Percentiles rank a stretch among this genome's conserved stretches.
Evolutionary conservation across 2,797 vertebrate species (phyloP).

Genomic region (Hypotaenidia okinawae): DNA sequence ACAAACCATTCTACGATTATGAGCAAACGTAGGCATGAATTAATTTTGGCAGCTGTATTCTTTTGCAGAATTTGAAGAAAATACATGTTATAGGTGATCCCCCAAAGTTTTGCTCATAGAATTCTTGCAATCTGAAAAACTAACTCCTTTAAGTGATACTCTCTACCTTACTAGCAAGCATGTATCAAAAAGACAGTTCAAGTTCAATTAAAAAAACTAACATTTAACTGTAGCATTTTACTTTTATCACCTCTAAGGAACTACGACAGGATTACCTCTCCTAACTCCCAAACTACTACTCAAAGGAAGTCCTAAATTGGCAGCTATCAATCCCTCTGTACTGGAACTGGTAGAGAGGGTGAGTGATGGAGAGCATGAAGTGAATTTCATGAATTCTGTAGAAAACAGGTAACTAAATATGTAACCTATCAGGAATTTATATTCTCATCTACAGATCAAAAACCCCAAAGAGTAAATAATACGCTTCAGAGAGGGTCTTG

Average conservation of each 20-base stretch:
- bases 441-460: not conserved
- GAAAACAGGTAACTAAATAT: not conserved
- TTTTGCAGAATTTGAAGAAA: not conserved
- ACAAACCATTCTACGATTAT: too few species aligned
- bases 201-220: not conserved
- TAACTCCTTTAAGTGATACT: not conserved
- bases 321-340: not conserved
- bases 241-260: not conserved
- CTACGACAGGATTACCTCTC: not conserved
- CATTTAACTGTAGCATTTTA: not conserved
- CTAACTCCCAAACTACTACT: not conserved
- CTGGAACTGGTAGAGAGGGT: not conserved
- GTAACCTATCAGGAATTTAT: not conserved
- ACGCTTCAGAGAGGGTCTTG: not conserved
- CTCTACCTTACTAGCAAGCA: not conserved
- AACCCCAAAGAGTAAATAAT: not conserved
- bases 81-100: not conserved
- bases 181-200: not conserved
- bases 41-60: not conserved
- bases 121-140: not conserved
- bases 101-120: not conserved
- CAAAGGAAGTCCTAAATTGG: not conserved
- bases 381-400: not conserved
- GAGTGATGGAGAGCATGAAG: not conserved
- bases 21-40: not conserved